Evolutionary conservation across 1,140 invertebrate species (phyloP).

Genomic region (Conus ventricosus): DNA sequence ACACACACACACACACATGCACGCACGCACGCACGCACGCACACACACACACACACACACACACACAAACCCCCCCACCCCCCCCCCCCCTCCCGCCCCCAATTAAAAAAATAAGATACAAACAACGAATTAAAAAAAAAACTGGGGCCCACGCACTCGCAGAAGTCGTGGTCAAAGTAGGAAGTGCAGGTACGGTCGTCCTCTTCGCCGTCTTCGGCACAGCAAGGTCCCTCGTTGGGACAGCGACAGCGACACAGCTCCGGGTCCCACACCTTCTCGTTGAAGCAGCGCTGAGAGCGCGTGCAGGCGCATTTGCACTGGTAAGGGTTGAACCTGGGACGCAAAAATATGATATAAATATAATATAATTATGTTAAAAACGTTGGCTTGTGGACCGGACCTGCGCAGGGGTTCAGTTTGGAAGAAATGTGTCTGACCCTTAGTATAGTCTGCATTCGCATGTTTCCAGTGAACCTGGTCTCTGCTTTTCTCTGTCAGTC

Average conservation of each 20-base stretch:
- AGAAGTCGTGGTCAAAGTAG: neutral
- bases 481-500: no score
- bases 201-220: neutral
- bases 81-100: neutral
- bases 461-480: no score
- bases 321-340: neutral
- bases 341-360: neutral
- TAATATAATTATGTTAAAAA: neutral
- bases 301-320: conserved; percentile 45
- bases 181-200: neutral
- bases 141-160: neutral
- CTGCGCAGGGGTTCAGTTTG: neutral
- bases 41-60: neutral
- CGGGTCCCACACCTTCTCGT: conserved; percentile 37
- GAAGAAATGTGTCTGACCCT: neutral
- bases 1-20: neutral
- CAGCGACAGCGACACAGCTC: conserved; percentile 38
- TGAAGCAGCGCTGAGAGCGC: conserved; percentile 25
- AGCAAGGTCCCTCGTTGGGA: neutral
- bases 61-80: neutral
- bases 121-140: no score
- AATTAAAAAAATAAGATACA: no score
- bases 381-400: neutral
- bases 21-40: neutral
- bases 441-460: no score